These are phyloP conservation scores for Rafetus swinhoei DNA, from an alignment of 2,113 vertebrate species.

Conservation along the genomic window DNA sequence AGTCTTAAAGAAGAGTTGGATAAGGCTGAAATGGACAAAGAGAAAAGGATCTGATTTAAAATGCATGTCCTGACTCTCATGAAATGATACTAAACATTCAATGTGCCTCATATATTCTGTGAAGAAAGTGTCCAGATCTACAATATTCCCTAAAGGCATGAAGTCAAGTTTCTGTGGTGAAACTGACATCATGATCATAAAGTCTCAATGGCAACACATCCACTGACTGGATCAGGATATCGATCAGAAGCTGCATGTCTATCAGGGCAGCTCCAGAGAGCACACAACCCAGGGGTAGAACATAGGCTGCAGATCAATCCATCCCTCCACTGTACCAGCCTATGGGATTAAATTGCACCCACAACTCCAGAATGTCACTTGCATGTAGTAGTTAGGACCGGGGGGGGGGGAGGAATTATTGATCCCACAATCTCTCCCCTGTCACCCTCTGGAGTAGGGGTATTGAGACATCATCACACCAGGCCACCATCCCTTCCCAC, in stretches of 20 bases:
- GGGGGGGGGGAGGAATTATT: not conserved
- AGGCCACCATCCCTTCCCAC: not conserved
- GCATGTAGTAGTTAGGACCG: not conserved
- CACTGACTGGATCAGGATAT: not conserved
- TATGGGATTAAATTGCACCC: not conserved
- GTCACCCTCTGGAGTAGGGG: not conserved
- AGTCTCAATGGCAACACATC: not conserved
- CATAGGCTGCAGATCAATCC: not conserved
- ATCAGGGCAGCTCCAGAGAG: not conserved
- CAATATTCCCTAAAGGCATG: not conserved
- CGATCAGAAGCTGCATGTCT: not conserved
- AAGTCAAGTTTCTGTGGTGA: not conserved
- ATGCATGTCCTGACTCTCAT: not conserved
- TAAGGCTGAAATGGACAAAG: conserved; percentile 36
- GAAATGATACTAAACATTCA: conserved; percentile 28
- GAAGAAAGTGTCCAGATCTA: not conserved
- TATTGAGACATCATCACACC: not conserved
- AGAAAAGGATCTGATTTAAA: conserved; percentile 29
- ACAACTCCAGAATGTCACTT: not conserved
- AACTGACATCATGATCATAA: not conserved
- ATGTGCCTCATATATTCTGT: not conserved
- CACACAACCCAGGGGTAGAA: not conserved
- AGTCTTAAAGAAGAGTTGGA: conserved; percentile 29
- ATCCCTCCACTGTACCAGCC: not conserved
- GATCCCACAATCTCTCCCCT: not conserved